Evolutionary conservation across 2,888 invertebrate species (phyloP), one percentile per base, ranked within the genome.

Genomic region (Dorcus hopei): DNA sequence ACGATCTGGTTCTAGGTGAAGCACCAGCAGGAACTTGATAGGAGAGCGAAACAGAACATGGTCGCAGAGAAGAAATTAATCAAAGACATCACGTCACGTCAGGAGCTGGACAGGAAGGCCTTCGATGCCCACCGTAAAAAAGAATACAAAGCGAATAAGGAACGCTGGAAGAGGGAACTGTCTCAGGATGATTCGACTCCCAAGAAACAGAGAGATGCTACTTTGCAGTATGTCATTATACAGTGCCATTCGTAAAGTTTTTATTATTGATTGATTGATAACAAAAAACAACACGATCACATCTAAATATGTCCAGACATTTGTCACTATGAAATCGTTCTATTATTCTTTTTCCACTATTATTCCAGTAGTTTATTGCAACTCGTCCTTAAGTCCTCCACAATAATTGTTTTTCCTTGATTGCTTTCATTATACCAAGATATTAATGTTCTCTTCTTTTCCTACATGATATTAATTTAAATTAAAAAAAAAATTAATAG

Each of bases 61-160:
- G 88, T 89, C 48, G 89, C 91, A 23, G 97, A 98, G 79, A 95
- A 94, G 83, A 95, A 96, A 79, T 82, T 97, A 67, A 85, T 90
- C 62, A 97, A 97, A 79, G 95, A 96, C 76, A 95, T 97, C 70
- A 86, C 89, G 45, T 81, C 88, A 68, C 85, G 92, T 68, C 97
- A 98, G 74, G 95, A 97, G 67, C 88, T 89, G 67, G 97, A 98
- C 75, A 85, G 93, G 64, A 97, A 97, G 77, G 89, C 90, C 62
- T 94, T 95, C 77, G 92, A 93, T 76, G 83, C 90, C 68, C 93
- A 93, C 76, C 94, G 96, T 81, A 95, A 97, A 82, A 92, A 93
- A 79, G 97, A 98, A 80, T 98, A 98, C 82, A 93, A 93, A 82
- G 90, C 91, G 52, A 96, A 92, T 78, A 98, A 97, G 81, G 98